phyloP scores from a whole-genome alignment of 1,140 invertebrate genomes.

The Papilio glaucus region DNA sequence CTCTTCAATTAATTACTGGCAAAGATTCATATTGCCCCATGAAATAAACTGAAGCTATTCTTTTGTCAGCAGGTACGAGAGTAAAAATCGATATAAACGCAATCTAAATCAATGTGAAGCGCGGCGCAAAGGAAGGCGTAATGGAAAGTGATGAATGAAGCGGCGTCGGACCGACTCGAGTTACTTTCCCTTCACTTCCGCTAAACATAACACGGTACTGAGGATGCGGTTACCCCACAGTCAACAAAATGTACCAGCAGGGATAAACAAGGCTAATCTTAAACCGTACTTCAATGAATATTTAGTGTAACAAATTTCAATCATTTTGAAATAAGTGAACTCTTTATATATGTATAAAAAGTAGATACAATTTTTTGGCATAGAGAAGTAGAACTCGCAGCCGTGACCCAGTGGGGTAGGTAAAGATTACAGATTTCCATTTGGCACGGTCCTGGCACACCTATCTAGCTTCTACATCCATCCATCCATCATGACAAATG shows the following conservation, averaged over 20 bases:
- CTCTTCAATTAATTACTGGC: no score
- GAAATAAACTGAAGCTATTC: not conserved
- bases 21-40: not conserved
- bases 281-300: not conserved
- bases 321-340: not conserved
- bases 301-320: not conserved
- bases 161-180: conserved; percentile 11
- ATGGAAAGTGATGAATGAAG: conserved; percentile 23
- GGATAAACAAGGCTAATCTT: not conserved
- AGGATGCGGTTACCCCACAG: conserved; percentile 2
- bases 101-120: conserved; percentile 8
- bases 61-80: not conserved
- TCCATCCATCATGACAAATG: no score
- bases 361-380: no score
- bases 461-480: no score
- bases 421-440: no score
- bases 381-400: no score
- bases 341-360: not conserved
- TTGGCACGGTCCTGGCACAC: no score
- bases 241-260: not conserved
- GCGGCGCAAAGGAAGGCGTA: conserved; percentile 1
- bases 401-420: no score
- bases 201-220: not conserved
- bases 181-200: conserved; percentile 24
- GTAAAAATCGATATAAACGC: not conserved